Evolutionary conservation across 1,140 invertebrate genomes (phyloP), one percentile per base, ranked within the genome.

Genomic region (Calephelis virginiensis): DNA sequence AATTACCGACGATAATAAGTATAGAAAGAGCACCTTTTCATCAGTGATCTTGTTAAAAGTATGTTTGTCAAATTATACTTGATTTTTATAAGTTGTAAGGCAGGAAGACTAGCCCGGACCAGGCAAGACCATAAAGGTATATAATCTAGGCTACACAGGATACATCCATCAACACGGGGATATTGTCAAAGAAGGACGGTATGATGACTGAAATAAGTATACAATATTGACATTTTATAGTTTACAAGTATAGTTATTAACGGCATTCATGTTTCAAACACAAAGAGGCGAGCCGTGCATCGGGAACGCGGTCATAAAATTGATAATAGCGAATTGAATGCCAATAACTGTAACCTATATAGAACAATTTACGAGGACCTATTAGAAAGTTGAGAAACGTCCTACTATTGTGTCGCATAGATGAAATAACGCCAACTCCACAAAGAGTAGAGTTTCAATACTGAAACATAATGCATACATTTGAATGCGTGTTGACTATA

Each of bases 311-410:
- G 48, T 56, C 48, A 45, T 64, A 56, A 56, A 53, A 56, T 56
- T 43, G 49, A 53, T 62, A 62, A 56, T 47, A 43, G 38, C 14
- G 17, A 50, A 64, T 64, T 56, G 49, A 64, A 64, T 45, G n/a
- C n/a, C 49, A 64, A 64, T 64, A 64, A 56, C 37, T 53, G 49
- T 53, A 53, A 64, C 63, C 63, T 56, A 64, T 64, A 56, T 64
- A 53, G 17, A 37, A 14, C 49, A 45, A 53, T 64, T 64, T 64
- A 64, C 49, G 63, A 64, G 63, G 37, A 56, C 40, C 63, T 43
- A 53, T 56, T 64, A 64, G 63, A 64, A 64, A 64, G 63, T 64
- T 64, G 63, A 64, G 49, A 64, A 64, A 64, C 63, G 49, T 64
- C 63, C 48, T 43, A 43, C n/a, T 14, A 64, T 64, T 64, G 63